Conservation (phyloP, 2,888 invertebrate species). For the Athrips mouffetella region DNA sequence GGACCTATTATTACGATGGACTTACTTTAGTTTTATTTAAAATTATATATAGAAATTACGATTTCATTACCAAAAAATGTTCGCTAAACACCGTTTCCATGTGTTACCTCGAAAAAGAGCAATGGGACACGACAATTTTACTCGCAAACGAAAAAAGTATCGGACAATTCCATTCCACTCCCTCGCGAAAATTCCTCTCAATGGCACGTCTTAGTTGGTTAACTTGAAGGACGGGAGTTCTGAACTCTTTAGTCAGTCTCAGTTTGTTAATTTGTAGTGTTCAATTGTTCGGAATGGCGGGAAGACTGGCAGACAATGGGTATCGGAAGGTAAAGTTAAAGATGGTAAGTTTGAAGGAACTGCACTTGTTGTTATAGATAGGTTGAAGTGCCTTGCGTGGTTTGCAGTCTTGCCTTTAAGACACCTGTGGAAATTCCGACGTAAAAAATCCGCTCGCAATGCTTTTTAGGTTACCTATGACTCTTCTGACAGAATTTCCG, state of each 20-base stretch:
- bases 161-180: constrained; percentile 52
- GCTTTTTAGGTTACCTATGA: too few species aligned
- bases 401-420: too few species aligned
- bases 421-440: too few species aligned
- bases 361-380: background rate
- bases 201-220: constrained; percentile 36
- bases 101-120: constrained; percentile 45
- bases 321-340: background rate
- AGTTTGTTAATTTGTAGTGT: constrained; percentile 39
- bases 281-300: background rate
- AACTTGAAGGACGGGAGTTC: constrained; percentile 27
- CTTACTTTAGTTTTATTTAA: background rate
- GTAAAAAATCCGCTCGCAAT: too few species aligned
- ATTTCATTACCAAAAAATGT: background rate
- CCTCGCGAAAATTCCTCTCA: constrained; percentile 58
- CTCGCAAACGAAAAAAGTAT: constrained; percentile 46
- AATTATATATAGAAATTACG: background rate
- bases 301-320: background rate
- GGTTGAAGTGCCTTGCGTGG: too few species aligned
- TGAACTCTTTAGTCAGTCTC: constrained; percentile 47
- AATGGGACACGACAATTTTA: constrained; percentile 54
- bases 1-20: too few species aligned
- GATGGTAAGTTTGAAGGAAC: too few species aligned
- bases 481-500: too few species aligned
- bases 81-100: constrained; percentile 24